Evolutionary conservation across 2,113 vertebrate species (phyloP), one percentile per base, ranked within the genome.

Genomic region (Mobula birostris): DNA sequence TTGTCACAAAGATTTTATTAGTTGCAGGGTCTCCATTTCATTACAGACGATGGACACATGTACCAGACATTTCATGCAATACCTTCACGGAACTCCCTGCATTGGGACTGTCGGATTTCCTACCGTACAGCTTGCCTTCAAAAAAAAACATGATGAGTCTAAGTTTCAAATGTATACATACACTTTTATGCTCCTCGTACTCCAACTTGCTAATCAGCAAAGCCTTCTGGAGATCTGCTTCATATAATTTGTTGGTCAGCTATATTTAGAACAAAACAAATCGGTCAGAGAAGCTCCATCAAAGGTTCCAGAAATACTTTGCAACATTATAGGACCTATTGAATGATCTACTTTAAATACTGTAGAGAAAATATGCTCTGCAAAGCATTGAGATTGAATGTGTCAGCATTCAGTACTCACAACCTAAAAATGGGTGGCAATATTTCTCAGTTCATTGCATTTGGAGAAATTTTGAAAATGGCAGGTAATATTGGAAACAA

Each of bases 161-260:
- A 66, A 66, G 17, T 88, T 19, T 19, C 85, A 88, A 61, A 90
- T 90, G 63, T 58, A 17, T 80, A 94, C 15, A 95, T 97, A 98
- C 98, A 97, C 97, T 97, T 96, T 97, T 98, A 15, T 98, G 97
- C 94, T 98, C 96, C 95, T 99, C 98, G 76, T 97, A 98, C 95
- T 99, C 98, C 95, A 98, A 95, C 97, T 98, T 98, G 96, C 98
- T 99, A 83, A 98, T 95, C 94, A 99, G 98, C 95, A 99, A 96
- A n/a, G 98, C 98, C 95, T 98, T 98, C 96, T 99, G 98, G 96
- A 99, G 96, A 96, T 99, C 98, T n/a, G 98, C 98, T 96, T 99
- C 98, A 96, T 98, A 99, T 95, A 99, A 97, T 95, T 99, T 98
- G 95, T 97, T 97, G 94, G 98, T 98, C 95, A 99, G 96, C 98